A percentile compares a stretch with the other conserved stretches of the same genome.
Conservation (phyloP, 2,888 invertebrate genomes). For the Chironomus riparius region DNA sequence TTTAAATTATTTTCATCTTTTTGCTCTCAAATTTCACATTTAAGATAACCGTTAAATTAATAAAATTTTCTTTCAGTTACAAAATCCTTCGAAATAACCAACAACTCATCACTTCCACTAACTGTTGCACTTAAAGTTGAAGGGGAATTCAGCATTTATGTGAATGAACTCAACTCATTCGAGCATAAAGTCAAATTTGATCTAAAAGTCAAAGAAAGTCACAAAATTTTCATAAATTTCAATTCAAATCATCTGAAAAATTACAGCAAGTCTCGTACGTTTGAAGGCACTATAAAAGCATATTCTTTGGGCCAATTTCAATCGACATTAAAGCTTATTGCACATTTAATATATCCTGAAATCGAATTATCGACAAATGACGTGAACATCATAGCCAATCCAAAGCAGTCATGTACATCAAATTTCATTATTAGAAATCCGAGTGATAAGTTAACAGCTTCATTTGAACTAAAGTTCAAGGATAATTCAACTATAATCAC, state of each 20-base stretch:
- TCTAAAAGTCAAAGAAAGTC: neutral
- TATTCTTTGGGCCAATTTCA: constrained; percentile 13
- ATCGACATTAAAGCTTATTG: neutral
- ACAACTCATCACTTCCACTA: constrained; percentile 10
- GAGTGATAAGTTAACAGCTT: neutral
- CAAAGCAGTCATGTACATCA: neutral
- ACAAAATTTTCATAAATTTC: constrained; percentile 7
- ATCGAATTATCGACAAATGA: constrained; percentile 2
- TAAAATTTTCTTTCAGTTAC: neutral
- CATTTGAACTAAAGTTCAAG: neutral
- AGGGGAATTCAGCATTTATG: constrained; percentile 2
- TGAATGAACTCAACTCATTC: neutral
- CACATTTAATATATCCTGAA: constrained; percentile 8
- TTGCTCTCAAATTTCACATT: too few species aligned
- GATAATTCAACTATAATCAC: neutral
- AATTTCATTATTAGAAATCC: neutral
- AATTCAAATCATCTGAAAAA: neutral
- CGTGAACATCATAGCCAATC: neutral
- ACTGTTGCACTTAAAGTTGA: constrained; percentile 15
- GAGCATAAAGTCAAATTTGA: constrained; percentile 11
- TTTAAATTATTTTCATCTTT: too few species aligned
- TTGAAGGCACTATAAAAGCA: neutral
- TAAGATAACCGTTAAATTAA: too few species aligned
- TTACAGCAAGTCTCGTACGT: neutral
- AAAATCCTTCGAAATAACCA: neutral